Evolutionary conservation across 2,888 invertebrate species (phyloP), one percentile per base, ranked within the genome.

Genomic region (Epinotia nisella): DNA sequence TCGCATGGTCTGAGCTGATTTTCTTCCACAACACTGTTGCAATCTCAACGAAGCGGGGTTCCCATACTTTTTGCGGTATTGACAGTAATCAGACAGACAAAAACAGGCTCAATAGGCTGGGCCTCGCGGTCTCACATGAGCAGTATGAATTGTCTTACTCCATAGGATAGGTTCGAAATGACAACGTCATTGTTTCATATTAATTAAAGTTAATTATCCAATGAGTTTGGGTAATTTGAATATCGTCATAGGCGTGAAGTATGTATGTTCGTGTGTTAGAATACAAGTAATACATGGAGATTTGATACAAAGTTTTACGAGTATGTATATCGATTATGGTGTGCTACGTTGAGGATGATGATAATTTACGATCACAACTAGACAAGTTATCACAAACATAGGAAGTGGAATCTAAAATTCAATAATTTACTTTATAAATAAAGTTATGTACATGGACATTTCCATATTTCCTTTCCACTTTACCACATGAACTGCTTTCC

Each of bases 41-140:
- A 72, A 72, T 56, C 29, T 15, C 53, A 59, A 53, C 45, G 19
- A 35, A 53, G 41, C 59, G 17, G 53, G 81, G 82, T 89, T 90
- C 89, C 77, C 89, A 90, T 83, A 79, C 80, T 87, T 90, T 89
- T 84, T 81, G 77, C 70, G 11, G 60, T 74, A 76, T 49, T 64
- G 62, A 13, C 21, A 80, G 80, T 83, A 84, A 84, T 79, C 72
- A 39, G 75, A 73, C 70, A 19, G 10, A 76, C 78, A 89, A 88
- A 85, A 89, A 88, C 76, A 61, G 73, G 10, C 74, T 85, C 80
- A 86, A 86, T 85, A 79, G 70, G 70, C 15, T 9, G 68, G 75
- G 49, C 29, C 5, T 19, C 11, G 49, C 21, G 29, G 69, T 67
- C 67, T 53, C 71, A 60, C 66, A 58, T 21, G 60, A 60, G 55